Conservation (phyloP, 2,113 vertebrate species). For the Vulpes lagopus region DNA sequence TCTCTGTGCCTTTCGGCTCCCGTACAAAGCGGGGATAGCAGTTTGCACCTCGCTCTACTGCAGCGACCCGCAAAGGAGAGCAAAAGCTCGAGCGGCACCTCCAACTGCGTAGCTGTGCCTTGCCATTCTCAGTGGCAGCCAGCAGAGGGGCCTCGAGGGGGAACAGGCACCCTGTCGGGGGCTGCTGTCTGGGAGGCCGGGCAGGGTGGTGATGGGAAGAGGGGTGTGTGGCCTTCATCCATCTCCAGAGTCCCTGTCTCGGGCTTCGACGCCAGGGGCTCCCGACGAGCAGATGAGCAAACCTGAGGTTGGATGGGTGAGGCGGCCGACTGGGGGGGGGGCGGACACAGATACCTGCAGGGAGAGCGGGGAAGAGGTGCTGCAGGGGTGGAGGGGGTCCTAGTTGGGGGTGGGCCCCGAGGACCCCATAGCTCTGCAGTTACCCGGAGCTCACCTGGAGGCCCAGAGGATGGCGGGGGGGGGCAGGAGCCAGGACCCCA, state of each 20-base stretch:
- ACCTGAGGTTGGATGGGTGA: rapidly evolving
- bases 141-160: rapidly evolving
- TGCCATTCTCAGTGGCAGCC: rapidly evolving
- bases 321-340: neutral
- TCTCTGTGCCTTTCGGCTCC: neutral
- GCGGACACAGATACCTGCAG: neutral
- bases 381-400: neutral
- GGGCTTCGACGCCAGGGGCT: rapidly evolving
- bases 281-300: rapidly evolving
- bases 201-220: neutral
- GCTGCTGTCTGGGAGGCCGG: too few species aligned
- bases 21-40: rapidly evolving
- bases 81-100: neutral
- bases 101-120: neutral
- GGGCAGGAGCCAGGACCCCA: too few species aligned
- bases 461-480: rapidly evolving
- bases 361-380: neutral
- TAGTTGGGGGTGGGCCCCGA: neutral
- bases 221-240: rapidly evolving
- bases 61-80: neutral
- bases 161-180: neutral
- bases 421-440: neutral
- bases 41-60: neutral
- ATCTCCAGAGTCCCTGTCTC: too few species aligned
- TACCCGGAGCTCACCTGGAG: neutral